Evolutionary conservation across 2,113 vertebrate genomes (phyloP).

Genomic region (Dicentrarchus labrax): DNA sequence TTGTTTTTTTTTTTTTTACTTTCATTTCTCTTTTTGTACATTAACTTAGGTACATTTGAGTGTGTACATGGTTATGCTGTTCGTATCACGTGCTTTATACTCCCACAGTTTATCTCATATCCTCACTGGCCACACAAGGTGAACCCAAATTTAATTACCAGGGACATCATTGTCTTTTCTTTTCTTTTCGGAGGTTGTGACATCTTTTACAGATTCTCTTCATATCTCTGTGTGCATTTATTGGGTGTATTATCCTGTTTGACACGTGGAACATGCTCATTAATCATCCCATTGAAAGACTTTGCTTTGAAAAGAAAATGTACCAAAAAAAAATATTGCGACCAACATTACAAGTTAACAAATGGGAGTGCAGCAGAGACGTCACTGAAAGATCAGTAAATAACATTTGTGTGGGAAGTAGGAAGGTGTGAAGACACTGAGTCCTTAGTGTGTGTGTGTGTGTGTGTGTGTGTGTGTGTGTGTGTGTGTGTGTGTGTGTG

Average conservation of each 20-base stretch:
- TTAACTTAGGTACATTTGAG: not conserved
- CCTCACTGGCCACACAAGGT: not conserved
- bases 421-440: conserved; percentile 2
- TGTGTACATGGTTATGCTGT: too few relatives aligned
- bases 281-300: not conserved
- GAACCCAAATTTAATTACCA: not conserved
- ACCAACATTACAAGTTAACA: not conserved
- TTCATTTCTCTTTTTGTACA: too few relatives aligned
- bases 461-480: not conserved
- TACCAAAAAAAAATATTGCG: not conserved
- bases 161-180: not conserved
- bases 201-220: not conserved
- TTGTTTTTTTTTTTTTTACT: not conserved
- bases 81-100: too few relatives aligned
- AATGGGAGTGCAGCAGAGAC: not conserved
- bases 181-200: not conserved
- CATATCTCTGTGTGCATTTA: not conserved
- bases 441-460: conserved; percentile 15
- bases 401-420: conserved; percentile 1
- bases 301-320: not conserved
- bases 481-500: not conserved
- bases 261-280: not conserved
- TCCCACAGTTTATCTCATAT: not conserved
- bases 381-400: not conserved
- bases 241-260: not conserved